Percentiles rank a stretch among this genome's conserved stretches.
These are phyloP conservation scores for Imbricaverruca yamaguchii DNA, from an alignment of 2,888 invertebrate species.

Conservation along the genomic window DNA sequence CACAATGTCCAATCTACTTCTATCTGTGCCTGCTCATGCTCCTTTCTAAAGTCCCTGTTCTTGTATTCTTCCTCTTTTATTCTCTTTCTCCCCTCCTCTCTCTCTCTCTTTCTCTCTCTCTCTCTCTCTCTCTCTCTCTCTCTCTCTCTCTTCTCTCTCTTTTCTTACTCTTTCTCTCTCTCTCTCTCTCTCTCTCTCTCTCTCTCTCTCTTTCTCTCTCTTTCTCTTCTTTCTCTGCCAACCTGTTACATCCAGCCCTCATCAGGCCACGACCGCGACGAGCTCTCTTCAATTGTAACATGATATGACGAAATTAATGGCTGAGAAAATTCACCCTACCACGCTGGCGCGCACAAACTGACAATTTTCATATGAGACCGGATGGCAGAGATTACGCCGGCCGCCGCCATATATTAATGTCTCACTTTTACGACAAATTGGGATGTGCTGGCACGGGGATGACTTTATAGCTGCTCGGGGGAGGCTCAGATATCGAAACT, in stretches of 20 bases:
- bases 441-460: not conserved
- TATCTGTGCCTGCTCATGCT: too few relatives aligned
- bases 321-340: constrained; percentile 4
- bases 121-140: too few relatives aligned
- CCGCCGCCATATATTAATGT: constrained; percentile 2
- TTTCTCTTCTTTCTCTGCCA: not conserved
- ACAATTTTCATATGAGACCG: not conserved
- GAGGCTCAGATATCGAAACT: not conserved
- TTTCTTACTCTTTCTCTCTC: too few relatives aligned
- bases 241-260: not conserved
- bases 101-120: too few relatives aligned
- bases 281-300: not conserved
- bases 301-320: constrained; percentile 19
- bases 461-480: not conserved
- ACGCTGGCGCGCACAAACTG: not conserved
- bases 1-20: too few relatives aligned
- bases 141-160: too few relatives aligned
- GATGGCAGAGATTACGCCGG: not conserved
- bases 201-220: too few relatives aligned
- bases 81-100: too few relatives aligned
- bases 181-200: too few relatives aligned
- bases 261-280: not conserved
- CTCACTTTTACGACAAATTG: constrained; percentile 15
- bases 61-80: too few relatives aligned
- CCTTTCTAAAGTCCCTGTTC: too few relatives aligned